Evolutionary conservation across 1,140 invertebrate genomes (phyloP), one percentile per base, ranked within the genome.

Genomic region (Macrobrachium rosenbergii): DNA sequence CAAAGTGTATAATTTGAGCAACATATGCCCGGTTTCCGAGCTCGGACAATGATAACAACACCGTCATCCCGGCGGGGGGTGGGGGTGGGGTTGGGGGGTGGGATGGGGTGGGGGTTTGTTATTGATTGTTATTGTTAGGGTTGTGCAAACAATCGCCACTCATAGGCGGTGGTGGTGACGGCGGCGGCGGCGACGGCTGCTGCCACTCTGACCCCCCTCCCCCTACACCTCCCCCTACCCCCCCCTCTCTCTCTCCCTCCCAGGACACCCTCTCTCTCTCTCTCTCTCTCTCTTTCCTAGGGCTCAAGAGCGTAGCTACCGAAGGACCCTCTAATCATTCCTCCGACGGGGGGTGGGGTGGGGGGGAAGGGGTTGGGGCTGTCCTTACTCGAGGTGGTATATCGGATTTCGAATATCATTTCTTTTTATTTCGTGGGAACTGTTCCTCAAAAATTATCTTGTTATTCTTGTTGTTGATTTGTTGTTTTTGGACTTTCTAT

Each of bases 101-200:
- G n/a, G n/a, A n/a, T n/a, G n/a, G n/a, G n/a, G n/a, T n/a, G n/a
- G n/a, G n/a, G 28, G 28, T 1, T 37, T 63, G 43, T 23, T 85
- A 85, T 85, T 85, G 83, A 85, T 85, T 85, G 83, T 85, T 85
- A 85, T 79, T 85, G 83, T 85, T 75, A 79, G 76, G 23, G 59
- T 76, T 59, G 19, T 23, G 62, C 83, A 85, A 85, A 85, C 75
- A 80, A 37, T 37, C 28, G 28, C 28, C 28, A 37, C 28, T 37
- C 28, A 37, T 37, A 37, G 28, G 28, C 28, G 28, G 28, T 37
- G 28, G 28, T 37, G 28, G 28, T 37, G 28, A 37, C 28, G 28
- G 28, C 28, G 28, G 28, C 28, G 1, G 28, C 28, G 8, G 59
- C 2, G 45, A n/a, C 28, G 76, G 75, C 16, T 14, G 43, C 12